Evolutionary conservation across 1,140 invertebrate species (phyloP).

Genomic region (Anastatus disparis): DNA sequence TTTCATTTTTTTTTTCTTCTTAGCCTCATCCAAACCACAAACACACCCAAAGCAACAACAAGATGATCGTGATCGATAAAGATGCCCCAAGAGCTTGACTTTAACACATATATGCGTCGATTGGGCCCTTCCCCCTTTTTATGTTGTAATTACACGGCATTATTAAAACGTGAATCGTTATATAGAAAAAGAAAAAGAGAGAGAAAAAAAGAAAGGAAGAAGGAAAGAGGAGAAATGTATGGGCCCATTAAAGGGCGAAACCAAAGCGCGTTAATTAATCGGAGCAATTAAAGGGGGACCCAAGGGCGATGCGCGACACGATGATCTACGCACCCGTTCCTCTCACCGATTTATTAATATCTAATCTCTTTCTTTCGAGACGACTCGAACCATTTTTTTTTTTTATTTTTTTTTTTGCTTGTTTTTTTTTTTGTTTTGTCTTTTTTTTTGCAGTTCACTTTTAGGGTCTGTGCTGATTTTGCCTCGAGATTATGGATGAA

Average conservation of each 20-base stretch:
- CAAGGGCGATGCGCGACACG: conserved; percentile 45
- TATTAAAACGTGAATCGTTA: conserved; percentile 39
- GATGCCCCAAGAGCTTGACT: conserved; percentile 30
- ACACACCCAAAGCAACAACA: conserved; percentile 2
- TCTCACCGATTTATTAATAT: conserved; percentile 56
- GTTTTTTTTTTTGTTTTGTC: background rate
- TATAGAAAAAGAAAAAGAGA: too few species aligned
- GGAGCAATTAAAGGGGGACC: conserved; percentile 56
- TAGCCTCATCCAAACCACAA: too few species aligned
- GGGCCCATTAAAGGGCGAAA: conserved; percentile 55
- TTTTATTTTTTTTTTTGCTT: conserved; percentile 38
- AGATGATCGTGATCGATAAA: conserved; percentile 40
- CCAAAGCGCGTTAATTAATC: conserved; percentile 56
- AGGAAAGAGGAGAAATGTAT: conserved; percentile 51
- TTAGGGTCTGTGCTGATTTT: too few species aligned
- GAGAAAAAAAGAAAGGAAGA: too few species aligned
- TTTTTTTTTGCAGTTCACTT: background rate
- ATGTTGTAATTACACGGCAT: conserved; percentile 39
- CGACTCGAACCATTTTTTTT: conserved; percentile 43
- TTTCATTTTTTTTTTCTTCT: background rate
- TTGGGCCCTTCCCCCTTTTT: conserved; percentile 9
- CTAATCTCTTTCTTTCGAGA: conserved; percentile 30
- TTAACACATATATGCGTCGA: conserved; percentile 16
- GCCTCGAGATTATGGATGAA: background rate
- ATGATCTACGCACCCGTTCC: conserved; percentile 53